Base-by-base conservation (phyloP, 2,797 vertebrate species). In the Acanthopagrus latus region DNA sequence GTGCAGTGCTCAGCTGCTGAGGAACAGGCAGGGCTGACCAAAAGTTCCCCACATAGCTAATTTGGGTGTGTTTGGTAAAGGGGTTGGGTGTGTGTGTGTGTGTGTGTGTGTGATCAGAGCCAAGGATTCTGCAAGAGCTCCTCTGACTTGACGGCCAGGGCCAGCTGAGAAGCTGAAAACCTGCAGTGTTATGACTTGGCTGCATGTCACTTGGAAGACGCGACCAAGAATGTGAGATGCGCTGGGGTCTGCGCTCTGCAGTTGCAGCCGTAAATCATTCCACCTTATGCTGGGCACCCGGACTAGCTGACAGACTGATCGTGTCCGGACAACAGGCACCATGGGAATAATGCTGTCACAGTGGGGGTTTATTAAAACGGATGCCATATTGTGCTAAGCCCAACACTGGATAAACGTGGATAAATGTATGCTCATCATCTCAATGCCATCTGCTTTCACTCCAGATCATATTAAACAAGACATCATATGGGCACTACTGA, bases 11-110 rank as follows among this genome's bases (percentile, higher is more conserved):
- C 91, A 92, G 91, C 92, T 92, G 91, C 86, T 82, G 64, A 69
- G 71, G 58, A 84, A 75, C 64, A 76, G 83, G 71, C 66, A 52
- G 84, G 80, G 33, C 71, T 2, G 54, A 58, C 74, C 59, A 64
- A 29, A 74, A 84, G 90, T 88, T 93, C 90, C 71, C 83, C 78
- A 85, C 92, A 93, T 95, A 88, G 88, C 88, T 87, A 84, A 90
- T 90, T 86, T 76, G 88, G 90, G 91, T 85, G 91, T 87, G 89
- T 91, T 89, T 89, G 78, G 91, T 90, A 75, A 82, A 82, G 73
- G 69, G 77, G 77, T 78, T 38, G 33, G 33, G 85, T 55, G 76
- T 5, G 57, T 27, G 76, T 71, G 72, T 62, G 83, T 71, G 72
- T 62, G 85, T 55, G 76, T 5, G 57, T 27, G 76, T 71, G 72